Evolutionary conservation across 2,113 vertebrate genomes (phyloP).

Genomic region (Bubalus kerabau): DNA sequence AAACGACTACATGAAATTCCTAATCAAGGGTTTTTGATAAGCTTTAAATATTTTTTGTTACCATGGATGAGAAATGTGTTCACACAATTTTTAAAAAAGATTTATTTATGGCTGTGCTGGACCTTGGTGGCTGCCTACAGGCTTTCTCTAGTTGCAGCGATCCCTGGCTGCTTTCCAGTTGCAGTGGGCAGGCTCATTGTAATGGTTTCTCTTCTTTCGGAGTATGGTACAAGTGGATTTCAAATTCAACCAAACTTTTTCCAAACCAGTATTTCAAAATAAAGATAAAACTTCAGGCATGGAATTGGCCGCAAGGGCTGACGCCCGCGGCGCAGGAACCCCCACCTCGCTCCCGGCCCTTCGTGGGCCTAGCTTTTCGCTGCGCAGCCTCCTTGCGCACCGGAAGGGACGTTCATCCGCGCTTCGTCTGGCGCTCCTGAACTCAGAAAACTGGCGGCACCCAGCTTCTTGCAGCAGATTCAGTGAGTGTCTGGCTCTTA

Average conservation of each 20-base stretch:
- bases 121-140: background rate
- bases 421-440: accelerated
- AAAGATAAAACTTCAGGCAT: background rate
- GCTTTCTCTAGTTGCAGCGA: background rate
- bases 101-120: background rate
- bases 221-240: background rate
- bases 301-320: accelerated
- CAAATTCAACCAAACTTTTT: background rate
- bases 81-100: background rate
- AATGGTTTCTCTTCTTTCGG: background rate
- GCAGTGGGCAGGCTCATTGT: background rate
- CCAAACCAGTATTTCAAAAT: background rate
- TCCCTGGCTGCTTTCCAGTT: background rate
- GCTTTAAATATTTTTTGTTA: background rate
- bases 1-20: background rate
- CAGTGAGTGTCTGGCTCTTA: background rate
- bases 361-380: accelerated
- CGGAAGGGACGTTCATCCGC: accelerated
- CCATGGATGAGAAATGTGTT: background rate
- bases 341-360: too few species aligned
- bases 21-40: background rate
- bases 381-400: background rate
- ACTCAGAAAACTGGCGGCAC: background rate
- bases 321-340: accelerated
- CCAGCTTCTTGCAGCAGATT: too few species aligned